phyloP scores from a whole-genome alignment of 2,113 vertebrate species.

The Archilochus colubris region DNA sequence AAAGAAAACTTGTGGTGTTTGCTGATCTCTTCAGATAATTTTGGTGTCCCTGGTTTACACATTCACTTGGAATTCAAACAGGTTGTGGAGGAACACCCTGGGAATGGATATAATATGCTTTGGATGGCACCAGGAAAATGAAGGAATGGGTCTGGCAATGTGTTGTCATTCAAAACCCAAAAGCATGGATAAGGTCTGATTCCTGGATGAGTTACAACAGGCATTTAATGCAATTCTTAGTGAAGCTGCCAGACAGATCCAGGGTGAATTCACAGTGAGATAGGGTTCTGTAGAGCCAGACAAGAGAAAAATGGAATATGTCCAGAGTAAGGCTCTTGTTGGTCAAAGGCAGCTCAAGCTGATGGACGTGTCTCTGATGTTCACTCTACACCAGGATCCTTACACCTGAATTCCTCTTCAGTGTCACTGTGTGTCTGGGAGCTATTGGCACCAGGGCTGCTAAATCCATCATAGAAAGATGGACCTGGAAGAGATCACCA shows the following conservation, averaged over 20 bases:
- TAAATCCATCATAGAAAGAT: background rate
- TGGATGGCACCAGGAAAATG: background rate
- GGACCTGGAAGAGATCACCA: background rate
- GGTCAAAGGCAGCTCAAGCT: background rate
- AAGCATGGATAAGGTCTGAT: background rate
- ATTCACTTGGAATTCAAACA: background rate
- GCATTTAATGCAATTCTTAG: background rate
- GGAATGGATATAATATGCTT: background rate
- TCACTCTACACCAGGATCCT: background rate
- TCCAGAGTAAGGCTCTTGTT: background rate
- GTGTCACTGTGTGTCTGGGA: background rate
- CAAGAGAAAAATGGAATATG: background rate
- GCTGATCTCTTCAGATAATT: background rate
- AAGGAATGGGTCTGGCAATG: background rate
- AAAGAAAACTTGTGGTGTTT: background rate
- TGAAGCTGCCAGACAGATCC: background rate
- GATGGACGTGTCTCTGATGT: background rate
- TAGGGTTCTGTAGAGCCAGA: background rate
- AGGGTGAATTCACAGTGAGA: background rate
- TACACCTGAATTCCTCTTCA: background rate
- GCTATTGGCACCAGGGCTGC: background rate
- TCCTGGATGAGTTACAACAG: background rate
- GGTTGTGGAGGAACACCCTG: fast-evolving
- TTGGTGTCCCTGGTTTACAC: background rate
- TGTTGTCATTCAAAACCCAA: background rate